Conservation (phyloP, 2,888 invertebrate genomes). For the Cistogaster globosa region DNA sequence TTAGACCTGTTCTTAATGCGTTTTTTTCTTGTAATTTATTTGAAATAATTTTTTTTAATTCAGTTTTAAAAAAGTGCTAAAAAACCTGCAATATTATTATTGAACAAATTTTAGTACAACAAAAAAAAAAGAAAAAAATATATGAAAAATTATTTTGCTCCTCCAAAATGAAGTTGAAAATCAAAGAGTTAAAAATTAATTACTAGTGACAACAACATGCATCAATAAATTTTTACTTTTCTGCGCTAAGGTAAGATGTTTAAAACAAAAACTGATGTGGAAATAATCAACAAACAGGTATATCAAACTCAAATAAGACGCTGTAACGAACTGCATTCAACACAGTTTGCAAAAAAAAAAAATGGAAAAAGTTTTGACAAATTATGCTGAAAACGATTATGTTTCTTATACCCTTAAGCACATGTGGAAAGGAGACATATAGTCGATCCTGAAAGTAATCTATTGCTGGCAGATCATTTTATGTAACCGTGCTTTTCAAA, state of each 20-base stretch:
- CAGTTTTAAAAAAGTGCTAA: constrained; percentile 13
- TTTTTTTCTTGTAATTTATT: constrained; percentile 19
- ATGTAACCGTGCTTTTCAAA: too few relatives aligned
- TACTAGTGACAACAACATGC: constrained; percentile 61
- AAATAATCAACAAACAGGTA: constrained; percentile 63
- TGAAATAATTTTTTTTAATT: constrained; percentile 12
- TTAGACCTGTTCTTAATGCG: constrained; percentile 62
- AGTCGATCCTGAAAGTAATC: too few relatives aligned
- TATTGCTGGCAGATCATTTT: too few relatives aligned
- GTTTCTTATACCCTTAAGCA: too few relatives aligned
- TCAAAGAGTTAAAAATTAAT: constrained; percentile 57
- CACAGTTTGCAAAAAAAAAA: constrained; percentile 9
- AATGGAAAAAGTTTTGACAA: background rate
- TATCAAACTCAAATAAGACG: constrained; percentile 30
- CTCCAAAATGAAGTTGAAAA: constrained; percentile 37
- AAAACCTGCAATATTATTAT: constrained; percentile 48
- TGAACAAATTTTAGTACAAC: constrained; percentile 5
- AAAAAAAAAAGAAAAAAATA: too few relatives aligned
- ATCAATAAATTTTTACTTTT: constrained; percentile 16
- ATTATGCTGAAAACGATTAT: background rate
- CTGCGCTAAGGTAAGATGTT: constrained; percentile 19
- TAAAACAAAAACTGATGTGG: constrained; percentile 22
- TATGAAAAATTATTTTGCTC: constrained; percentile 43
- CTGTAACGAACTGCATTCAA: constrained; percentile 1
- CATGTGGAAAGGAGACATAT: too few relatives aligned